Conservation (phyloP, 2,888 invertebrate species). For the Rhorus exstirpatorius region DNA sequence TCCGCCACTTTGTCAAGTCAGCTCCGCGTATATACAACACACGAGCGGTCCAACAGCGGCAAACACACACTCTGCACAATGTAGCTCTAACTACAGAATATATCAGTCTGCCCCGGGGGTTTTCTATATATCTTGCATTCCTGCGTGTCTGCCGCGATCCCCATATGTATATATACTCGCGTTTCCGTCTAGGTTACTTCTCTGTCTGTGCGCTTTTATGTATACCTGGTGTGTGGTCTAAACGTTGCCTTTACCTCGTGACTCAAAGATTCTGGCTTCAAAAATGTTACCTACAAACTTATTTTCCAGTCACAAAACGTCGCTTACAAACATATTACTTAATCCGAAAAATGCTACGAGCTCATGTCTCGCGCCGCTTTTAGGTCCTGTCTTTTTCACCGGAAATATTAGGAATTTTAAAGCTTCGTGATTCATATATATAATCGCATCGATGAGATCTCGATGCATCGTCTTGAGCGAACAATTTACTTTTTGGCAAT, state of each 20-base stretch:
- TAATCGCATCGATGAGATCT: background rate
- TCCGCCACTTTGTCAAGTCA: conserved; percentile 76
- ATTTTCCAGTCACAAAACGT: background rate
- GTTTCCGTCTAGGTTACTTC: conserved; percentile 36
- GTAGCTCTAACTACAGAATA: conserved; percentile 32
- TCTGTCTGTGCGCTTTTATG: conserved; percentile 7
- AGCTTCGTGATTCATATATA: no score
- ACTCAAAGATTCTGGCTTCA: conserved; percentile 20
- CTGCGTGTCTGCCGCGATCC: conserved; percentile 6
- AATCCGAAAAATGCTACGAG: no score
- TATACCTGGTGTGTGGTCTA: background rate
- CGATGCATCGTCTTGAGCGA: background rate
- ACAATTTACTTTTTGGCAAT: background rate
- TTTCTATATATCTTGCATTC: conserved; percentile 19
- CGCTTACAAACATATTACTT: background rate
- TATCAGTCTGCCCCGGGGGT: conserved; percentile 22
- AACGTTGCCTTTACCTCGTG: conserved; percentile 17
- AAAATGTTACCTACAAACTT: conserved; percentile 16
- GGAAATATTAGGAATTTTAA: no score
- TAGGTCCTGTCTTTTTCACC: no score
- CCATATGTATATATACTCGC: conserved; percentile 16
- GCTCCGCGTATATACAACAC: conserved; percentile 53
- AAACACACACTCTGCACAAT: conserved; percentile 34
- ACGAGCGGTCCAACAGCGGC: conserved; percentile 26
- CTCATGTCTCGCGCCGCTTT: no score